phyloP scores from a whole-genome alignment of 2,113 vertebrate species.

The Irena cyanogastra region DNA sequence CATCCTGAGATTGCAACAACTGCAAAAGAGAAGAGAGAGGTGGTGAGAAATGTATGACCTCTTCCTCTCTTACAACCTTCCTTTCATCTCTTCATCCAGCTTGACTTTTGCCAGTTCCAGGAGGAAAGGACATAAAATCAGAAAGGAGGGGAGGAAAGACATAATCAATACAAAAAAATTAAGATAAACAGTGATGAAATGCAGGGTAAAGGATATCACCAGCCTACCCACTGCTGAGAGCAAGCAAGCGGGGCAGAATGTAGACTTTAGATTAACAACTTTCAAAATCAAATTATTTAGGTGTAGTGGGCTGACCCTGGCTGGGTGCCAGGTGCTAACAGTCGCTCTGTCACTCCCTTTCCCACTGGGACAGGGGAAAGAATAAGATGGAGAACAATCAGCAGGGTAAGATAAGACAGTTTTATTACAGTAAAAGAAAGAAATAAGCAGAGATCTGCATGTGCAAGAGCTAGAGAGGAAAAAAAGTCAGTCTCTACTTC shows the following conservation, averaged over 20 bases:
- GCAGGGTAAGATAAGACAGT: neutral
- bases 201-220: neutral
- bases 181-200: neutral
- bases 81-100: neutral
- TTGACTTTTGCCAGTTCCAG: neutral
- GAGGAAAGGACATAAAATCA: neutral
- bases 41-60: neutral
- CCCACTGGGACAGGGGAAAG: neutral
- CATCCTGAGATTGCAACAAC: slow-evolving; percentile 90
- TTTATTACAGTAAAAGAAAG: neutral
- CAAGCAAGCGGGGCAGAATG: neutral
- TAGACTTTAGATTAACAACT: neutral
- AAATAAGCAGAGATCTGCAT: neutral
- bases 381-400: neutral
- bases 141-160: neutral
- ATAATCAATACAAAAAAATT: neutral
- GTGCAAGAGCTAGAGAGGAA: neutral
- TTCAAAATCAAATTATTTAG: neutral
- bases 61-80: neutral
- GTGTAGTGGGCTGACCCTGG: neutral
- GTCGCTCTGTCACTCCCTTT: neutral
- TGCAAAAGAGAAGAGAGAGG: slow-evolving; percentile 45
- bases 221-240: neutral
- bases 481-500: neutral
- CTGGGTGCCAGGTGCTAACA: neutral